Base-by-base conservation (phyloP, 2,888 invertebrate genomes). In the Calameuta pallipes region DNA sequence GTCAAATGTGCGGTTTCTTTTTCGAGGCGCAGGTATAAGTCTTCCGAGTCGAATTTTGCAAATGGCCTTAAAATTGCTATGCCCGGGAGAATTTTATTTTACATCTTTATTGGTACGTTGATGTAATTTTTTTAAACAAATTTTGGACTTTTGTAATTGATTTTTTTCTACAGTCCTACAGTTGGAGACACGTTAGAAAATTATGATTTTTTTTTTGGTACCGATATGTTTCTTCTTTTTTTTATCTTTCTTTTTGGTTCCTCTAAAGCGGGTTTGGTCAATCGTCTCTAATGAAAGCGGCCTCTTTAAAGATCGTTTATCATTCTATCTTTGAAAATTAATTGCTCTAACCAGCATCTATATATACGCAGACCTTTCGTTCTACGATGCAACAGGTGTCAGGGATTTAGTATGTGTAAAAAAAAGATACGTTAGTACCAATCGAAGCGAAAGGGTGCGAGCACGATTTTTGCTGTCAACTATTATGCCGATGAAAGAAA, bases 371-470 rank as follows among this genome's bases (percentile, higher is more conserved):
- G 78, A 76, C 74, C 75, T 82, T 79, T 80, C 79, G 81, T 82
- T 76, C 80, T 82, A 82, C 23, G 73, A 75, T 77, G 79, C 84
- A 83, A 85, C 85, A 85, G 85, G 85, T 85, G 85, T 83, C 83
- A 31, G 80, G 35, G 76, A 74, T 31, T 36, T 56, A 82, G 82
- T 81, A 80, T 80, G 78, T 81, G 82, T 85, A 80, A 81, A 84
- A 77, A 82, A 80, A 77, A 77, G 30, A 78, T 81, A 79, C 69
- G 77, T 79, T 80, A 78, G 83, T 80, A 78, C 76, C 83, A 80
- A 82, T 80, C 76, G 79, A 81, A 82, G 83, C 84, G 82, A 81
- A 75, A 82, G 82, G 79, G 79, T 79, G 37, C 37, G 73, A 56
- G 73, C 56, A 56, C 23, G 9, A 56, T 56, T 56, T 56, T 23